Percentiles rank a stretch among this genome's conserved stretches.
Evolutionary conservation across 2,888 invertebrate species (phyloP).

Genomic region (Emmelina monodactyla): DNA sequence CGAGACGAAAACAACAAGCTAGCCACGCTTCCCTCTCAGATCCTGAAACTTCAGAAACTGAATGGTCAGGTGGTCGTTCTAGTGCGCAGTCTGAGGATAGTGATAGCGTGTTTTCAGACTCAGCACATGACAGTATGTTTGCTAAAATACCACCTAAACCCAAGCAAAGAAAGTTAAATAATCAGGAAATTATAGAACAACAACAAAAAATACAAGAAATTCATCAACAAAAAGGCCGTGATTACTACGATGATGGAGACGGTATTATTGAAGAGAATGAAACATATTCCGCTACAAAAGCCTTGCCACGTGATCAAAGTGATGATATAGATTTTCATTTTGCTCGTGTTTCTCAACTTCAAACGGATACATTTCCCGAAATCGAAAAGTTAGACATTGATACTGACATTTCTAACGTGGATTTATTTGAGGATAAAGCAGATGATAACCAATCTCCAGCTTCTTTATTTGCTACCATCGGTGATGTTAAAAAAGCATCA

Average conservation of each 20-base stretch:
- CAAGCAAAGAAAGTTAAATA: conserved; percentile 52
- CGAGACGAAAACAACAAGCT: conserved; percentile 72
- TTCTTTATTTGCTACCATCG: conserved; percentile 76
- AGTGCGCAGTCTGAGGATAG: conserved; percentile 80
- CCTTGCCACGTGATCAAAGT: conserved; percentile 51
- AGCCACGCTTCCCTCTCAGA: conserved; percentile 75
- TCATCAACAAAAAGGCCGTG: conserved; percentile 49
- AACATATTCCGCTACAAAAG: conserved; percentile 24
- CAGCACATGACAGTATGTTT: conserved; percentile 71
- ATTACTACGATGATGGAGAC: conserved; percentile 36
- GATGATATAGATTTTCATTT: conserved; percentile 62
- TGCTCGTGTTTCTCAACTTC: conserved; percentile 62
- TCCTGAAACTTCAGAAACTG: conserved; percentile 79
- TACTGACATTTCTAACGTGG: conserved; percentile 66
- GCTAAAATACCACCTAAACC: conserved; percentile 65
- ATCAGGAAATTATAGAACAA: conserved; percentile 58
- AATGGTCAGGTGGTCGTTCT: conserved; percentile 69
- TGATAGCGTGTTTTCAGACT: conserved; percentile 76
- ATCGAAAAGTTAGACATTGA: conserved; percentile 64
- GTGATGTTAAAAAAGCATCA: conserved; percentile 73
- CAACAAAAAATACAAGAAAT: conserved; percentile 52
- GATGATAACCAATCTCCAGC: conserved; percentile 70
- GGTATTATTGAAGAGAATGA: conserved; percentile 45
- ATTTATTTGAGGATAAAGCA: conserved; percentile 63
- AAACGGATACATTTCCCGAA: conserved; percentile 53